phyloP scores from a whole-genome alignment of 2,113 vertebrate genomes.

The Gopherus evgoodei region DNA sequence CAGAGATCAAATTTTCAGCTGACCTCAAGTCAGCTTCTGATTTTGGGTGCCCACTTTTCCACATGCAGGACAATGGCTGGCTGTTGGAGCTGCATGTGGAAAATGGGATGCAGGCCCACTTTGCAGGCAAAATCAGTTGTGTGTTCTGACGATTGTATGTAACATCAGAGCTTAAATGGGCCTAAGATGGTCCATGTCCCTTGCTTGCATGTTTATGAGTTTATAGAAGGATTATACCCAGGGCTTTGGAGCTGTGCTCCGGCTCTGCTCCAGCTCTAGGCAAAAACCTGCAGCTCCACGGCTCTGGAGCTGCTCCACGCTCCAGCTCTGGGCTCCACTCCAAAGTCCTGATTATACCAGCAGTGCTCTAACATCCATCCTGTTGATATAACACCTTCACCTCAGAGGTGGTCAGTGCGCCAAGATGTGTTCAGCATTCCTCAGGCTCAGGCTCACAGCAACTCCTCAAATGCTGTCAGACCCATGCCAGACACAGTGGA shows the following conservation, averaged over 20 bases:
- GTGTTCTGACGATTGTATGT: neutral
- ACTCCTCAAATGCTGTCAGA: neutral
- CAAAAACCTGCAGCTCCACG: too few relatives aligned
- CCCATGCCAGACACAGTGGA: neutral
- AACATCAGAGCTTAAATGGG: neutral
- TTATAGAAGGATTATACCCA: neutral
- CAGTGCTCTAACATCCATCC: neutral
- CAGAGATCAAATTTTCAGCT: neutral
- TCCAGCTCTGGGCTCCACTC: too few relatives aligned
- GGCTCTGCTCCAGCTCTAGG: too few relatives aligned
- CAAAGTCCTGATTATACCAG: neutral
- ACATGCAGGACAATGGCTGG: neutral
- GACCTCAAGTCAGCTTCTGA: neutral
- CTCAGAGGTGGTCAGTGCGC: neutral
- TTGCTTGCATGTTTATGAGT: neutral
- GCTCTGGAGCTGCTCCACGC: too few relatives aligned
- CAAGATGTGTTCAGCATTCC: neutral
- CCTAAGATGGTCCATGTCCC: neutral
- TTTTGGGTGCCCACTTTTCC: neutral
- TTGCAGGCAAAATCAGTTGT: neutral
- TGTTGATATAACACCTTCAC: neutral
- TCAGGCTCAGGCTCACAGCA: neutral
- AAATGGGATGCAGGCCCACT: neutral
- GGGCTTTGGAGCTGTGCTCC: too few relatives aligned
- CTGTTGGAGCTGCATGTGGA: neutral